Base-by-base conservation (phyloP, 2,797 vertebrate species). In the Dendrocincla tyrannina region DNA sequence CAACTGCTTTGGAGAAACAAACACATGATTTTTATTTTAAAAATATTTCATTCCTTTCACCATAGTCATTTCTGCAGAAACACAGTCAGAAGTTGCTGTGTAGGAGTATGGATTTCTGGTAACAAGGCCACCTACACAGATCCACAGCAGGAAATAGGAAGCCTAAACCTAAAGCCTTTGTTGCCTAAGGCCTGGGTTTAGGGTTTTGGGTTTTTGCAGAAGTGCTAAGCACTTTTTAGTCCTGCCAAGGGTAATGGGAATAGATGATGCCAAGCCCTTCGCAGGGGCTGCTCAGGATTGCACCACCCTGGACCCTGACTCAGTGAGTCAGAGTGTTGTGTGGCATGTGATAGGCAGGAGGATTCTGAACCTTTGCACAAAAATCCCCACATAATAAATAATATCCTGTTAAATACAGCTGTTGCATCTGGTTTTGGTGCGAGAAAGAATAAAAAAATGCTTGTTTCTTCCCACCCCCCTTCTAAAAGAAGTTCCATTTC, bases 41-140 rank as follows among this genome's bases (percentile, higher is more conserved):
- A 94, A 93, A 22, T 85, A 96, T 91, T 97, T 95, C 83, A 97
- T 96, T 96, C 95, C 89, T 91, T 98, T 98, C 88, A 97, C 93
- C 73, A 88, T 93, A 96, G 97, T 99, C 98, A 99, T 99, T 98
- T 98, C 97, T 97, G 97, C 96, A 98, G 96, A 95, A 96, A 42
- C 53, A 94, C 89, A 97, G 97, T 96, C 94, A 96, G 96, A 97
- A 95, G 69, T 95, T 96, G 94, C 95, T 97, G 94, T 94, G 97
- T 93, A 85, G 97, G 94, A 70, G 96, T 96, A 67, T 96, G 97
- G 96, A 97, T 98, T 98, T 98, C 98, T 98, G 98, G 98, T 98
- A 98, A 98, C 91, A 93, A 86, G 70, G 97, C 96, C 97, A 98
- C 98, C 98, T 95, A 98, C 98, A 96, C 97, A 78, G 39, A 94